Percentiles rank a stretch among this genome's conserved stretches.
phyloP scores from a whole-genome alignment of 2,113 vertebrate genomes.

The Gobiocypris rarus region DNA sequence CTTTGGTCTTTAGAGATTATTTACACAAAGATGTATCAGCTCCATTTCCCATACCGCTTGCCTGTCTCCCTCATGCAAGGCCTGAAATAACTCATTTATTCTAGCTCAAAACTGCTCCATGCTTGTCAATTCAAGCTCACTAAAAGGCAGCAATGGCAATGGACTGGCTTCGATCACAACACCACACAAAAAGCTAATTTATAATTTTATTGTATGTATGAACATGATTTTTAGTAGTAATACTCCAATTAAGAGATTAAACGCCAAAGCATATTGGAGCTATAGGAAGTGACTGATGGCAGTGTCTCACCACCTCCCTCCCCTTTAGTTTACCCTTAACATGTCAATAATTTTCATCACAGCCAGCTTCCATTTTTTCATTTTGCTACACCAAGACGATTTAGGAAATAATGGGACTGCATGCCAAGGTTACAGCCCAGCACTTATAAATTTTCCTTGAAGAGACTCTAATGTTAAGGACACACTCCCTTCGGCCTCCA shows the following conservation, averaged over 20 bases:
- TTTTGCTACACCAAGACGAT: conserved; percentile 61
- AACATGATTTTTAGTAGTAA: conserved; percentile 64
- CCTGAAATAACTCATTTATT: conserved; percentile 71
- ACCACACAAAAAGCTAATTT: conserved; percentile 62
- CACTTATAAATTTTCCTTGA: conserved; percentile 71
- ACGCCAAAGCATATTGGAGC: conserved; percentile 66
- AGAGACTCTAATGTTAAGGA: not conserved
- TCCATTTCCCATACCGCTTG: conserved; percentile 52
- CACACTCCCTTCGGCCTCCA: not conserved
- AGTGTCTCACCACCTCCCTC: conserved; percentile 65
- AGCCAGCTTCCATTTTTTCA: conserved; percentile 58
- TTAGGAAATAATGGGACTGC: conserved; percentile 61
- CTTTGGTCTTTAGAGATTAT: conserved; percentile 69
- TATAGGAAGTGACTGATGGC: conserved; percentile 64
- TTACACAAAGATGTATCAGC: conserved; percentile 67
- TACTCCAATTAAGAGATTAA: conserved; percentile 71
- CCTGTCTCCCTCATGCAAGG: conserved; percentile 44
- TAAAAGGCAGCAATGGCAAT: conserved; percentile 64
- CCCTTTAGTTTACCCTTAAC: conserved; percentile 65
- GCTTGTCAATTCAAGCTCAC: conserved; percentile 70
- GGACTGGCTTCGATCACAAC: conserved; percentile 51
- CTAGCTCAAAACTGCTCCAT: conserved; percentile 61
- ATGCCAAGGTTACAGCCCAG: conserved; percentile 72
- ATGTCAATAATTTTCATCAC: conserved; percentile 70
- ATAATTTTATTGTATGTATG: conserved; percentile 63